phyloP scores from a whole-genome alignment of 64 coral and sea anemone genomes.

The Catalaphyllia jardinei region DNA sequence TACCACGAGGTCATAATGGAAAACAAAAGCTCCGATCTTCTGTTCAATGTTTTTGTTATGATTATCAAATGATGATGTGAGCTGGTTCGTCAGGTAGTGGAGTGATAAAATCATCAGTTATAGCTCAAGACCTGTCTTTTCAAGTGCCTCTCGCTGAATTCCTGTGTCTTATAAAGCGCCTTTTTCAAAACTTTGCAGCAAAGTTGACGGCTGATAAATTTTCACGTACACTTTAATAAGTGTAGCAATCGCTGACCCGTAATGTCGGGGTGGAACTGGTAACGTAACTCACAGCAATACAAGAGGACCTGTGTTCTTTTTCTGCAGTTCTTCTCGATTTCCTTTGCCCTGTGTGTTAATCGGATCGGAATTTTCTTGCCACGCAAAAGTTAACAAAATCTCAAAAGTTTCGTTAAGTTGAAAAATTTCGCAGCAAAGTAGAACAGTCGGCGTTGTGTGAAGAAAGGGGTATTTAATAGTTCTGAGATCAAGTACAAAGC shows the following conservation, averaged over 20 bases:
- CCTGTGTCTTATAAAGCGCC: background rate
- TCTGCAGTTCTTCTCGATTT: background rate
- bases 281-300: background rate
- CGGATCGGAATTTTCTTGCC: background rate
- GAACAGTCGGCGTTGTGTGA: constrained; percentile 21
- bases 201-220: background rate
- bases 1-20: background rate
- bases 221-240: background rate
- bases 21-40: constrained; percentile 23
- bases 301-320: constrained; percentile 2
- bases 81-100: background rate
- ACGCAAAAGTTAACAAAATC: background rate
- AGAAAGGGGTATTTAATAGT: background rate
- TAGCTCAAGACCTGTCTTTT: background rate
- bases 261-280: background rate
- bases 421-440: background rate
- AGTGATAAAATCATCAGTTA: background rate
- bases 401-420: background rate
- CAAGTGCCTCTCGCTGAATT: background rate
- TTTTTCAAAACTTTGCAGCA: constrained; percentile 1
- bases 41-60: constrained; percentile 26
- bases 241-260: constrained; percentile 12
- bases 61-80: constrained; percentile 27
- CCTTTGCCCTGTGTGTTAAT: background rate
- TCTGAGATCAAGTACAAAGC: background rate